These are phyloP conservation scores for Bolinopsis microptera DNA, from an alignment of 37 sponge, comb jelly and placozoan species.

Conservation along the genomic window DNA sequence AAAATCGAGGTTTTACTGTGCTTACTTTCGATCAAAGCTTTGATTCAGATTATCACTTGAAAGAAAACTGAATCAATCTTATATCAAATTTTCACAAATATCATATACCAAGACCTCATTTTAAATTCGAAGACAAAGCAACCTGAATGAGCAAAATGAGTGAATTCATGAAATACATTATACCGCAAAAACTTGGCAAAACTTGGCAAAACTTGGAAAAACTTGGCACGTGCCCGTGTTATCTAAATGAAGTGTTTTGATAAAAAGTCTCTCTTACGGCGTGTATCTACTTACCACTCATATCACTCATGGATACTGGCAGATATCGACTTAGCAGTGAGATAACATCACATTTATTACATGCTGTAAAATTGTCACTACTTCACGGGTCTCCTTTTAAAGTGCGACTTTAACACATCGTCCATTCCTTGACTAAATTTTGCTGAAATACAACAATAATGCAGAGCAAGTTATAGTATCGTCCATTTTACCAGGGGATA, in stretches of 20 bases:
- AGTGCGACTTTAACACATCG: background rate
- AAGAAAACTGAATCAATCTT: background rate
- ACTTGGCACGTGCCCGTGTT: background rate
- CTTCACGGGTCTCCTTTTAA: background rate
- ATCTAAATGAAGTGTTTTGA: background rate
- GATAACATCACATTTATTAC: too few species aligned
- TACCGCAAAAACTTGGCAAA: background rate
- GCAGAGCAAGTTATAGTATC: too few species aligned
- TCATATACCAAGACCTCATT: background rate
- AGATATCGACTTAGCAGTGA: too few species aligned
- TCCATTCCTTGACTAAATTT: constrained; percentile 48
- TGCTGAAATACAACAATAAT: too few species aligned
- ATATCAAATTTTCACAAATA: background rate
- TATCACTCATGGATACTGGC: too few species aligned
- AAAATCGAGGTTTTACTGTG: too few species aligned
- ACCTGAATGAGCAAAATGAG: background rate
- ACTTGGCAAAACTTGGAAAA: background rate
- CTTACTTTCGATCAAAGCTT: background rate
- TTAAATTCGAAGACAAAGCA: background rate
- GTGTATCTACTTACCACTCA: too few species aligned
- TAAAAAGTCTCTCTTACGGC: background rate
- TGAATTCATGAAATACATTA: background rate
- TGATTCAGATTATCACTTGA: background rate
- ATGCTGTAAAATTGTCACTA: background rate
- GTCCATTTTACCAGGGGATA: too few species aligned